Base-by-base conservation (phyloP, 2,113 vertebrate genomes). In the Sphyrna mokarran region DNA sequence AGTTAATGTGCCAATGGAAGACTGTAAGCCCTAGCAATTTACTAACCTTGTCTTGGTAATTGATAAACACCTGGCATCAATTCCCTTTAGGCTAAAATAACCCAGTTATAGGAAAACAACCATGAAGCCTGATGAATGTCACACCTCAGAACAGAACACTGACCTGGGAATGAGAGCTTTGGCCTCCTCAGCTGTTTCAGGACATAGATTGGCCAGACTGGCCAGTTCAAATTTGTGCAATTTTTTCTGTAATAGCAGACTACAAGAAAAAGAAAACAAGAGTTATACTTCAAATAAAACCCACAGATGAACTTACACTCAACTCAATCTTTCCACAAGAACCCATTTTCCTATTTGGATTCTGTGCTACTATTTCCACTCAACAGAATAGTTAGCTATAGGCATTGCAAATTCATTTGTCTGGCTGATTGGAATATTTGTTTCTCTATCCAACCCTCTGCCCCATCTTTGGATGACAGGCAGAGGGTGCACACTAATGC, bases 101-200 rank as follows among this genome's bases (percentile, higher is more conserved):
- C 69, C 29, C 8, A 76, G 72, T 33, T 76, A 72, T 33, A 2
- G 72, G 72, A 29, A 76, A 8, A 76, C 10, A 76, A 33, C 72
- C 26, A 33, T 54, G 4, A 10, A 87, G 85, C 23, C 20, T 11
- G 6, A 48, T 10, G 26, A 87, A 54, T 10, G 43, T 89, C 23
- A 26, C 10, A 89, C 29, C 48, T 89, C 18, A 66, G 43, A 29
- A 22, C 1, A 94, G 91, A 9, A 26, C 11, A 96, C 98, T 97
- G 22, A 99, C 99, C 99, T 99, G 95, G 99, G 99, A 96, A 99
- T 99, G 96, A 99, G 98, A 22, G 99, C 99, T 96, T 99, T 99
- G 3, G 98, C 99, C 96, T 99, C 99, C 63, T 99, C 99, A 0
- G 99, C 99, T 37, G 99, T 99, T 96, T 99, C 99, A 0, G 99